Evolutionary conservation across 2,113 vertebrate species (phyloP), one percentile per base, ranked within the genome.

Genomic region (Xerus inauris): DNA sequence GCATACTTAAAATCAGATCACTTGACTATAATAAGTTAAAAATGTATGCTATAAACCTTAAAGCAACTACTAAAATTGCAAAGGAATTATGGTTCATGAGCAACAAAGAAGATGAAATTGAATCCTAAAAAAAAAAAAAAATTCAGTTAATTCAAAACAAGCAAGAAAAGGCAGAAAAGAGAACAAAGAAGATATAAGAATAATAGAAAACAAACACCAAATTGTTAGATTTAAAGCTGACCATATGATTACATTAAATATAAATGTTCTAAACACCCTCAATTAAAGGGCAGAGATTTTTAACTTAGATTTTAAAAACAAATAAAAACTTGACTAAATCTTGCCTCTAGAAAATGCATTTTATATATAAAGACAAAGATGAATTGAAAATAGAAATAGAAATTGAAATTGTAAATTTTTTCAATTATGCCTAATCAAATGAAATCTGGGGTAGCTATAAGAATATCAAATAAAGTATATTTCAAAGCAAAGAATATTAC

Each of bases 201-300:
- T 75, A 71, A 57, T 71, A 80, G 59, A 89, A 93, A 81, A 90
- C 22, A 80, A 73, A 62, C 86, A 49, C 24, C 35, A 87, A 94
- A 71, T 47, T 71, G 64, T 93, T 67, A 47, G 13, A 57, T 13
- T 87, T 79, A 95, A 93, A 69, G 14, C 1, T 89, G 84, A 76
- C 28, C 3, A 14, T 57, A 35, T 64, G 95, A 91, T 88, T 24
- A 82, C 12, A 91, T 95, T 97, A 96, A 91, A 91, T 91, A 20
- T 95, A 71, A 97, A 94, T 89, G 85, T 85, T 95, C 51, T 71
- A 93, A 93, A 89, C 62, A 67, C 2, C 10, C 51, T 45, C 40
- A 80, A 80, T 51, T 77, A 86, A 96, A 95, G 24, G 75, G 24
- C 84, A 97, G 76, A 91, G 85, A 93, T 97, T 91, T 92, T 92